Base-by-base conservation (phyloP, 2,113 vertebrate genomes). In the Eclectus roratus region DNA sequence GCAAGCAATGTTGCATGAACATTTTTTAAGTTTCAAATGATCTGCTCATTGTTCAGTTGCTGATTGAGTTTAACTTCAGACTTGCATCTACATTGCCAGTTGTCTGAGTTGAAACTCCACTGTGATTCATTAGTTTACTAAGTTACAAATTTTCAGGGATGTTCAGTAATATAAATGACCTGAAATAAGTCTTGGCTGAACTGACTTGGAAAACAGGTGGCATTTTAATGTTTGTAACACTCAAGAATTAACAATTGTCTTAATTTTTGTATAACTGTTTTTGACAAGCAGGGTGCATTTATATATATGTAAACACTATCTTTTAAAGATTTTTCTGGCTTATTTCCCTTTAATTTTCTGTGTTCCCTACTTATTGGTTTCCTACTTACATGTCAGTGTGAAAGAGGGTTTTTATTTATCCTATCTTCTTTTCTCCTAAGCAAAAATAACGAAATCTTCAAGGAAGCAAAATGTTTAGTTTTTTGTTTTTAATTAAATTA, bases 71-170 rank as follows among this genome's bases (percentile, higher is more conserved):
- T 95, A 72, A 64, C 78, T 96, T 90, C 88, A 92, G 87, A 53
- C 91, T 94, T 96, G 91, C 73, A 91, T 97, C 73, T 96, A 66
- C 71, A 81, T 92, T 97, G 95, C 94, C 92, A 95, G 95, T 84
- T 96, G 90, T 96, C 94, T 88, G 93, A 94, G 73, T 81, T 88
- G 94, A 97, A 96, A 97, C 96, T 97, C 97, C 97, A 98, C 98
- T 98, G 98, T 98, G 97, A 98, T 97, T 98, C 85, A 93, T 95
- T 94, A 88, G 89, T 98, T 97, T 98, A 98, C 96, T 96, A 96
- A 96, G 96, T 97, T 93, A 82, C 80, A 95, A 88, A 66, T 93
- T 96, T 96, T 97, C 23, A 85, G 97, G 96, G 95, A 97, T 96
- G 94, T 96, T 97, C 95, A 88, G 91, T 93, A 85, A 60, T 96